A percentile compares a stretch with the other conserved stretches of the same genome.
These are phyloP conservation scores for Sphaerolaimus hirsutus DNA, from an alignment of 2,888 invertebrate genomes.

Conservation along the genomic window DNA sequence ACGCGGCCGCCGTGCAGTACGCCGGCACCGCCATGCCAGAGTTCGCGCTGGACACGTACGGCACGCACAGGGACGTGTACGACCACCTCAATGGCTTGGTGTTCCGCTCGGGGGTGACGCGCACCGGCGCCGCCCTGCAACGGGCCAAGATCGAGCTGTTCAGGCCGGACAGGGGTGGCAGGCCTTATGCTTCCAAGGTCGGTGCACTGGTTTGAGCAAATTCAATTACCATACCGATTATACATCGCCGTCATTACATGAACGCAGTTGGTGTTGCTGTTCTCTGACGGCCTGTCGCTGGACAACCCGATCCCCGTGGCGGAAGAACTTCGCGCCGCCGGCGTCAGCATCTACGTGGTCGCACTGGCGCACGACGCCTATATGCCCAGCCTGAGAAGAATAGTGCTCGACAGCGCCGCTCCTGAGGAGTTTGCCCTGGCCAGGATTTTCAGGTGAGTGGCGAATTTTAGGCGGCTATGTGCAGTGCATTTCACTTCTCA, in stretches of 20 bases:
- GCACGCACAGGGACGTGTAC: conserved; percentile 9
- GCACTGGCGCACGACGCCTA: conserved; percentile 17
- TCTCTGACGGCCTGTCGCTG: conserved; percentile 20
- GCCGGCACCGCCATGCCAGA: conserved; percentile 16
- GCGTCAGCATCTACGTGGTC: conserved; percentile 18
- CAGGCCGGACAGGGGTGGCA: conserved; percentile 11
- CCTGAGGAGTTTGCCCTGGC: no score
- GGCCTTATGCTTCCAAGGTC: conserved; percentile 6
- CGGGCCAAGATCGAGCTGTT: conserved; percentile 13
- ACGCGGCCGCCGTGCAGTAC: conserved; percentile 23
- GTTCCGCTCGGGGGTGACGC: conserved; percentile 4
- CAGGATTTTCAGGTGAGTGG: no score
- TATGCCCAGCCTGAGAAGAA: conserved; percentile 15
- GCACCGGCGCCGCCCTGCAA: conserved; percentile 12
- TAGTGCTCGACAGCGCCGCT: conserved; percentile 17
- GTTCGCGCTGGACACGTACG: conserved; percentile 17
- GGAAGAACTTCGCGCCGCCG: conserved; percentile 12
- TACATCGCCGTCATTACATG: neutral
- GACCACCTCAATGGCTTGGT: conserved; percentile 7
- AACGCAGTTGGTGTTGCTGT: conserved; percentile 14
- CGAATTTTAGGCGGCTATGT: no score
- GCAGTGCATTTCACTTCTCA: no score
- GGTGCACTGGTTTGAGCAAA: neutral
- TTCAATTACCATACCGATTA: neutral
- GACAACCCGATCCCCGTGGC: conserved; percentile 18